Evolutionary conservation across 2,113 vertebrate genomes (phyloP).

Genomic region (Gymnobelideus leadbeateri): DNA sequence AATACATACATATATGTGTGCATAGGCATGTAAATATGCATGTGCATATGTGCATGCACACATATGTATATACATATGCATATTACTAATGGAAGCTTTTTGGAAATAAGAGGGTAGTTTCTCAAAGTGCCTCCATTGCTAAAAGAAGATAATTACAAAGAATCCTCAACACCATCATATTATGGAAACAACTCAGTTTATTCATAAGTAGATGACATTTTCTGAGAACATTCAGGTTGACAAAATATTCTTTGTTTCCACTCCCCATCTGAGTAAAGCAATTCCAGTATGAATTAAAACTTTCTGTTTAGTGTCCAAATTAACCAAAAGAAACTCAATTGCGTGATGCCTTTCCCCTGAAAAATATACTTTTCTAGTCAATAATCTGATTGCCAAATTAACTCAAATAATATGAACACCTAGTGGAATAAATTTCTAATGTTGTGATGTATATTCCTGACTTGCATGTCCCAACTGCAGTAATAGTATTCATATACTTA

Average conservation of each 20-base stretch:
- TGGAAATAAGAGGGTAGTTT: background rate
- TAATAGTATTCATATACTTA: conserved; percentile 56
- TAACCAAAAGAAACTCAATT: conserved; percentile 60
- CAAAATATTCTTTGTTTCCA: conserved; percentile 45
- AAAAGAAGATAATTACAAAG: conserved; percentile 29
- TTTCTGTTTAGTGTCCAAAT: conserved; percentile 41
- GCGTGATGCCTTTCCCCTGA: background rate
- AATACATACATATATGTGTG: no score
- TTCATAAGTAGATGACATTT: conserved; percentile 45
- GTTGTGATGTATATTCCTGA: conserved; percentile 43
- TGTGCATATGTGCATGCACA: background rate
- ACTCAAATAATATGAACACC: conserved; percentile 15
- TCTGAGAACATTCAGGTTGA: background rate
- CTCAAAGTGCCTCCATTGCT: background rate
- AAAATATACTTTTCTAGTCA: conserved; percentile 59
- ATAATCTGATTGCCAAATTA: conserved; percentile 29
- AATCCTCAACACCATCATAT: conserved; percentile 20
- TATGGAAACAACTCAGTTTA: conserved; percentile 32
- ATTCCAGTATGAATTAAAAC: conserved; percentile 59
- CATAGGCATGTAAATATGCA: no score
- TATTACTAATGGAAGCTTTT: background rate
- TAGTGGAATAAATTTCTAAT: conserved; percentile 50
- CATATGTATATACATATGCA: background rate
- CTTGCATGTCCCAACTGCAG: background rate
- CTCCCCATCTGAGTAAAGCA: conserved; percentile 10